These are phyloP conservation scores for Tiaroga cobitis DNA, from an alignment of 2,797 vertebrate genomes.

Conservation along the genomic window DNA sequence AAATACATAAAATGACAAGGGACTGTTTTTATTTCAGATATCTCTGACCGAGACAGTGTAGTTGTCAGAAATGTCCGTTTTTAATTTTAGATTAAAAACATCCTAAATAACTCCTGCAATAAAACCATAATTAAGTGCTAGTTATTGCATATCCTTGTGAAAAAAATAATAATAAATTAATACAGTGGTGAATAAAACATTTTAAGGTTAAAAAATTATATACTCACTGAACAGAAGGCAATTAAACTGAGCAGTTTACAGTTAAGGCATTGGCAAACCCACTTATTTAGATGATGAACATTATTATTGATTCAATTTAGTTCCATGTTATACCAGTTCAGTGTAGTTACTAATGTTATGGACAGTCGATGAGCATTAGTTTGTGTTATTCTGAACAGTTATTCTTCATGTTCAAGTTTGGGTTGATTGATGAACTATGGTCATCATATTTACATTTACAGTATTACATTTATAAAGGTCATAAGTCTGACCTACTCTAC, in stretches of 20 bases:
- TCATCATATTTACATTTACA: too few species aligned
- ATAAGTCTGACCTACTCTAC: neutral
- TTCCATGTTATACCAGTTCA: neutral
- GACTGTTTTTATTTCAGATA: neutral
- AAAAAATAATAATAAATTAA: neutral
- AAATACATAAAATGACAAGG: conserved; percentile 3
- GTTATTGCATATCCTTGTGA: neutral
- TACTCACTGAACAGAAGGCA: neutral
- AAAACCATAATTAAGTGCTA: neutral
- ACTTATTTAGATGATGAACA: neutral
- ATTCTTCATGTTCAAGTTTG: neutral
- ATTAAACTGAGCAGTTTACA: neutral
- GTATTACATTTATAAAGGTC: neutral
- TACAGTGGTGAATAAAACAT: neutral
- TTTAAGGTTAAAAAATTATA: neutral
- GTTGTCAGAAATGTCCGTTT: neutral
- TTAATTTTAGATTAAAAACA: neutral
- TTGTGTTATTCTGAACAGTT: neutral
- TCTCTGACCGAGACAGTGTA: neutral
- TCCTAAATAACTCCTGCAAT: neutral
- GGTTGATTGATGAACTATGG: neutral
- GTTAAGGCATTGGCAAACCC: neutral
- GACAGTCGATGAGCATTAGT: neutral
- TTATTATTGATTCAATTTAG: neutral
- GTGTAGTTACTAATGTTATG: neutral